A percentile compares a stretch with the other conserved stretches of the same genome.
Evolutionary conservation across 1,140 invertebrate species (phyloP).

Genomic region (Archivesica marissinica): DNA sequence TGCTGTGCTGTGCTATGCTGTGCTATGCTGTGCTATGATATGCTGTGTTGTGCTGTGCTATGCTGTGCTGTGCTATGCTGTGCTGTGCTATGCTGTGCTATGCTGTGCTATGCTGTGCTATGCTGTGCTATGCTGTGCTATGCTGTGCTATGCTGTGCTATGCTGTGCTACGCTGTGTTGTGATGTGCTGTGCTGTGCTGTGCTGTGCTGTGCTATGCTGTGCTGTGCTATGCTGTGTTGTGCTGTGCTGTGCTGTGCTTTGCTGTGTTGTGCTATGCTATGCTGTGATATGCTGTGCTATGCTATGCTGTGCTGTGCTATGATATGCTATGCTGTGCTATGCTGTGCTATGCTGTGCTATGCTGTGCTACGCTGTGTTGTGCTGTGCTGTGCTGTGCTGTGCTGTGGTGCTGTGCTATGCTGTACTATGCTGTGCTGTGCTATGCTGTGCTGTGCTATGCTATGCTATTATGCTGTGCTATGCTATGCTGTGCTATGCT

Average conservation of each 20-base stretch:
- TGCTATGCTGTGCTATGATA: too few species aligned
- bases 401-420: background rate
- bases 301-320: slow-evolving; percentile 55
- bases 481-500: too few species aligned
- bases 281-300: slow-evolving; percentile 66
- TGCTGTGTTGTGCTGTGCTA: slow-evolving; percentile 61
- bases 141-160: slow-evolving; percentile 66
- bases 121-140: slow-evolving; percentile 66
- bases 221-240: background rate
- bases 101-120: slow-evolving; percentile 61
- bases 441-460: slow-evolving; percentile 22
- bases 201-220: slow-evolving; percentile 21
- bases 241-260: background rate
- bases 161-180: slow-evolving; percentile 63
- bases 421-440: slow-evolving; percentile 3
- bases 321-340: background rate
- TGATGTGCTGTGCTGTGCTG: slow-evolving; percentile 52
- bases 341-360: slow-evolving; percentile 12
- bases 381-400: slow-evolving; percentile 31
- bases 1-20: slow-evolving; percentile 49
- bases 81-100: slow-evolving; percentile 66
- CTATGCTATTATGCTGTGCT: too few species aligned
- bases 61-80: slow-evolving; percentile 64
- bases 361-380: slow-evolving; percentile 12
- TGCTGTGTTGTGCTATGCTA: slow-evolving; percentile 62